Percentiles rank a stretch among this genome's conserved stretches.
phyloP scores from a whole-genome alignment of 1,140 invertebrate genomes.

The Caenorhabditis tropicalis region DNA sequence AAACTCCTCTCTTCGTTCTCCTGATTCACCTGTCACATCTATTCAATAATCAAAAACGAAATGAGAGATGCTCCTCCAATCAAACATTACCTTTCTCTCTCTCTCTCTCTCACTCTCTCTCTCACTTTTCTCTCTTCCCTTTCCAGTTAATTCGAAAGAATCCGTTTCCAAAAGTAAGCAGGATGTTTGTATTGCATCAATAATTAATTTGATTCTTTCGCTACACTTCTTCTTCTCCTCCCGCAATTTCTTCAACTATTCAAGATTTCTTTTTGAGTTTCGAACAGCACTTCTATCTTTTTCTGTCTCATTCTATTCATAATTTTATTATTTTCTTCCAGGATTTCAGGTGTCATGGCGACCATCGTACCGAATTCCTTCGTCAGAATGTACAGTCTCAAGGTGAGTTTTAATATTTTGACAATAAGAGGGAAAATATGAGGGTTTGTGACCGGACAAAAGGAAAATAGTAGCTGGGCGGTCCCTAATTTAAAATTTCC shows the following conservation, averaged over 20 bases:
- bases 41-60: background rate
- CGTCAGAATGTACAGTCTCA: conserved; percentile 27
- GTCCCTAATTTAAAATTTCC: too few relatives aligned
- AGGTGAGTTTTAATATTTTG: background rate
- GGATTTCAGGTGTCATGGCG: background rate
- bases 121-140: background rate
- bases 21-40: conserved; percentile 9
- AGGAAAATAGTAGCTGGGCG: too few relatives aligned
- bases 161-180: conserved; percentile 23
- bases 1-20: background rate
- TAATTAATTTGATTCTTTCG: conserved; percentile 44
- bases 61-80: background rate
- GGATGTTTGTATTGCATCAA: conserved; percentile 45
- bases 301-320: background rate
- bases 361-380: background rate
- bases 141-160: background rate
- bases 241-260: background rate
- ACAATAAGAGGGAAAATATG: too few relatives aligned
- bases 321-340: background rate
- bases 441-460: too few relatives aligned
- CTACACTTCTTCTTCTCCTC: conserved; percentile 26
- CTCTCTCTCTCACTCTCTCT: background rate
- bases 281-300: background rate
- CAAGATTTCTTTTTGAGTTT: conserved; percentile 5
- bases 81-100: background rate